Evolutionary conservation across 2,797 vertebrate species (phyloP).

Genomic region (Mormyrus hasselquistii): DNA sequence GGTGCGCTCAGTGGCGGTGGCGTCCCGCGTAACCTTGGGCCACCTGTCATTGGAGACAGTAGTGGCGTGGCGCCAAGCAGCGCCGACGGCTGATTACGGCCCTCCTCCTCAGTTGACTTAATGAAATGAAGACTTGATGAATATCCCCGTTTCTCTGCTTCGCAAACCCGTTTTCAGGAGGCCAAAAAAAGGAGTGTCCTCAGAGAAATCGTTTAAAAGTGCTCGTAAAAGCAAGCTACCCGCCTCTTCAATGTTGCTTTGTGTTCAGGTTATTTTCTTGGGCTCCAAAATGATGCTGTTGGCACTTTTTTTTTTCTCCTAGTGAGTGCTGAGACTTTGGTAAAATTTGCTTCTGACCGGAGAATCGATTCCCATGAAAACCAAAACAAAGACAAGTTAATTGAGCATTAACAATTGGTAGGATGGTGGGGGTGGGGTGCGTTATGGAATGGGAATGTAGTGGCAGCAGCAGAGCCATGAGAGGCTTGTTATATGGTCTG

Average conservation of each 20-base stretch:
- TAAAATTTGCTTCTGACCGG: constrained; percentile 12
- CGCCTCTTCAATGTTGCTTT: background rate
- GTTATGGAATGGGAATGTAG: background rate
- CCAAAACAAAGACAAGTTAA: constrained; percentile 24
- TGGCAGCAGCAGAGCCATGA: background rate
- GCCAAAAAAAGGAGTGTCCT: constrained; percentile 22
- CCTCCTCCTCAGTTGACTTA: constrained; percentile 25
- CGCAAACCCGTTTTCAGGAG: constrained; percentile 24
- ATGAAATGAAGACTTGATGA: constrained; percentile 32
- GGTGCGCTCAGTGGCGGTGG: background rate
- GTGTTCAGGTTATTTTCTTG: constrained; percentile 12
- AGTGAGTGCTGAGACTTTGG: constrained; percentile 9
- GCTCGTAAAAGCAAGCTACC: constrained; percentile 4
- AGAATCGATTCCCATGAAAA: constrained; percentile 30
- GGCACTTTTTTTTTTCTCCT: constrained; percentile 6
- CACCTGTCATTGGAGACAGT: background rate
- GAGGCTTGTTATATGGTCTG: background rate
- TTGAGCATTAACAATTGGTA: constrained; percentile 19
- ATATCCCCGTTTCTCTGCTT: background rate
- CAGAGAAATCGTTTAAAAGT: constrained; percentile 24
- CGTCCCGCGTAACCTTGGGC: background rate
- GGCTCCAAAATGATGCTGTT: constrained; percentile 24
- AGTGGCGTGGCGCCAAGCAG: background rate
- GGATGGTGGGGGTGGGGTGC: background rate
- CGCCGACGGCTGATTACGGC: background rate